phyloP scores from a whole-genome alignment of 64 coral and sea anemone species.

The Pocillopora damicornis region DNA sequence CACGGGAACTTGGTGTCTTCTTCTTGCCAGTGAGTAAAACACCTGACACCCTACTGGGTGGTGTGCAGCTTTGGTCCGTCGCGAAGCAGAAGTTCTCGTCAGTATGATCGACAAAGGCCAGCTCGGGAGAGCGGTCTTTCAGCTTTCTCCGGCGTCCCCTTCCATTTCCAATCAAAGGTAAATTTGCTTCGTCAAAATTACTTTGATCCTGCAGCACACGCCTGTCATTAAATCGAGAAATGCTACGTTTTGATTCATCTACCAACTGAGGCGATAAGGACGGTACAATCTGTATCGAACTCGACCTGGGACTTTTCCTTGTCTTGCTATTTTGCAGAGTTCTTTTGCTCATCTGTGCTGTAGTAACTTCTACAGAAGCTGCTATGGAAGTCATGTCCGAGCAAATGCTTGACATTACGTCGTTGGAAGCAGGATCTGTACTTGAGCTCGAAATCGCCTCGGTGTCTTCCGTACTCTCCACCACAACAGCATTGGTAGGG shows the following conservation, averaged over 20 bases:
- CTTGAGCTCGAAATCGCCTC: neutral
- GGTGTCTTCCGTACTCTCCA: neutral
- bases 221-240: neutral
- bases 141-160: neutral
- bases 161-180: neutral
- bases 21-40: neutral
- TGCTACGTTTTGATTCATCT: neutral
- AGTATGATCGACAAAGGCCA: neutral
- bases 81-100: constrained; percentile 10
- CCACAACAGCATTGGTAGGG: neutral
- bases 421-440: neutral
- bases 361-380: constrained; percentile 60
- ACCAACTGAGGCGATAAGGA: neutral
- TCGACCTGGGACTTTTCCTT: neutral
- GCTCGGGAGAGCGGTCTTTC: neutral
- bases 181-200: constrained; percentile 5
- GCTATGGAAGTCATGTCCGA: constrained; percentile 50
- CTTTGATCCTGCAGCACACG: constrained; percentile 16
- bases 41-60: constrained; percentile 22
- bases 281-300: neutral
- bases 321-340: neutral
- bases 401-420: neutral
- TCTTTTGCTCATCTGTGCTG: neutral
- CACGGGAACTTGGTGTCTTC: constrained; percentile 4
- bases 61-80: constrained; percentile 1